Conservation (phyloP, 1,140 invertebrate species). For the Rhagoletis pomonella region DNA sequence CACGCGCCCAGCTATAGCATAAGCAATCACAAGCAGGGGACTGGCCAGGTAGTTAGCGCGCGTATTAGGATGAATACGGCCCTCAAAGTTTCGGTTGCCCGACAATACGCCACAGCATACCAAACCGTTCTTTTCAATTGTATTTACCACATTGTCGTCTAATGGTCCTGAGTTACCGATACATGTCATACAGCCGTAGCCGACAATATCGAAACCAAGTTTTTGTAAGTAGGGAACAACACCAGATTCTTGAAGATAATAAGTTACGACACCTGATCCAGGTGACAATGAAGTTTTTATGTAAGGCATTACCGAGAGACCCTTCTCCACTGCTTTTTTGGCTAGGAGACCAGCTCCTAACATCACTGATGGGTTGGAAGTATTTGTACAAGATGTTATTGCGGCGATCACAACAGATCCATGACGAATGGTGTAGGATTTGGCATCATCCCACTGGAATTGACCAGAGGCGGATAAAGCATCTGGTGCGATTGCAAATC, state of each 20-base stretch:
- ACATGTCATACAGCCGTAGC: conserved; percentile 99
- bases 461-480: conserved; percentile 81
- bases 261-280: conserved; percentile 97
- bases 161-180: conserved; percentile 98
- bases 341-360: conserved; percentile 94
- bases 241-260: conserved; percentile 90
- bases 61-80: conserved; percentile 96
- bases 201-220: conserved; percentile 94
- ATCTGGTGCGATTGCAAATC: conserved; percentile 87
- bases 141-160: conserved; percentile 91
- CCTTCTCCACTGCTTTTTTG: conserved; percentile 95
- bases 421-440: conserved; percentile 90
- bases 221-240: conserved; percentile 90
- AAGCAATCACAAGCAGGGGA: conserved; percentile 96
- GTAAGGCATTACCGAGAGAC: conserved; percentile 91
- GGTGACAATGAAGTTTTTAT: conserved; percentile 98
- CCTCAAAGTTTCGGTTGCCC: conserved; percentile 98
- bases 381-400: conserved; percentile 99
- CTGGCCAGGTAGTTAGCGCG: conserved; percentile 97
- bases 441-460: conserved; percentile 88
- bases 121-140: conserved; percentile 96
- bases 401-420: conserved; percentile 98
- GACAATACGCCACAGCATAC: conserved; percentile 96
- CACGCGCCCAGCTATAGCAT: conserved; percentile 95
- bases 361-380: conserved; percentile 98